Evolutionary conservation across 1,140 invertebrate species (phyloP), one percentile per base, ranked within the genome.

Genomic region (Euborellia annulipes): DNA sequence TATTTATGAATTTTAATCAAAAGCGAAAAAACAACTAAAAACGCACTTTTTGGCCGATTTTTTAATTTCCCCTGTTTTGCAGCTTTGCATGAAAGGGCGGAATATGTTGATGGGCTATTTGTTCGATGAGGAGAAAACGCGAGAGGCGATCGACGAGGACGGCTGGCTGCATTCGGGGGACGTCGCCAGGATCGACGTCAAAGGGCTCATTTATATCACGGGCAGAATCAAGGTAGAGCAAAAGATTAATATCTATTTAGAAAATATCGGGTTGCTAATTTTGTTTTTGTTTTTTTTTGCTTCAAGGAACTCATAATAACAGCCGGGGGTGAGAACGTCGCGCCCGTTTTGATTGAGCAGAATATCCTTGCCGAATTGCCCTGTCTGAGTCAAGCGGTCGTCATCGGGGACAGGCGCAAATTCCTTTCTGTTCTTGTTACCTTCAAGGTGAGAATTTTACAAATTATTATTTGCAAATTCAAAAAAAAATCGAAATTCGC

Each of bases 261-360:
- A n/a, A n/a, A n/a, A n/a, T n/a, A n/a, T n/a, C n/a, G n/a, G n/a
- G n/a, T n/a, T n/a, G n/a, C n/a, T n/a, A n/a, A n/a, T n/a, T n/a
- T n/a, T n/a, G n/a, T n/a, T n/a, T n/a, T n/a, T n/a, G n/a, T n/a
- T n/a, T n/a, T n/a, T n/a, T n/a, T n/a, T n/a, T 36, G 50, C 52
- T 58, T 57, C 1, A 52, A 78, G 72, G 87, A 92, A 59, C 52
- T 94, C 2, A 70, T 95, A 3, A 91, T 93, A 46, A 95, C 90
- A 3, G 85, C 88, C 34, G 90, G 89, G n/a, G 90, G 90, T 16
- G 89, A 95, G 69, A 95, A 95, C 61, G 72, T 94, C 48, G 75
- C 89, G 9, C 88, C 90, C 3, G 76, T 88, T 21, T 72, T 78
- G 14, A 85, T 93, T 46, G 90, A 95, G 65, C 78, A 91, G 47